Evolutionary conservation across 1,140 invertebrate genomes (phyloP), one percentile per base, ranked within the genome.

Genomic region (Bombus consobrinus): DNA sequence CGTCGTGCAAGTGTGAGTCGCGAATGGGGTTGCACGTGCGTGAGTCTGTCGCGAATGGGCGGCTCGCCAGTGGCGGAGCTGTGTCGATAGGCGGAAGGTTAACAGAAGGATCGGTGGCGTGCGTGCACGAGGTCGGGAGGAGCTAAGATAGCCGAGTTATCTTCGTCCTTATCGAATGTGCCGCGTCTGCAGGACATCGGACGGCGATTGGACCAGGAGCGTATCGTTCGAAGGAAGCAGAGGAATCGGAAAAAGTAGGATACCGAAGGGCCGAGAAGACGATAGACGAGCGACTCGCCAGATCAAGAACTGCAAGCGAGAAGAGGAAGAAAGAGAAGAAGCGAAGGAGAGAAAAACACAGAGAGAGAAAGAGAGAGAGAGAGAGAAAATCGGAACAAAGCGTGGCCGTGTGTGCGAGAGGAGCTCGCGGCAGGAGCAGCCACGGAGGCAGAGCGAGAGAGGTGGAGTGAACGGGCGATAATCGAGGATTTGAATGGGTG

Each of bases 401-500:
- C 68, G 76, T 59, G 81, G 69, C 72, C 71, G 77, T 9, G 74
- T 25, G 69, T 28, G 74, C 59, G 69, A 77, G 71, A 81, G 59
- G n/a, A 57, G 69, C 15, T n/a, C 34, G 69, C 47, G 80, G 81
- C 74, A 86, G 81, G 80, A n/a, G 81, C 74, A 89, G 85, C 68
- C 85, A 88, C 83, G 89, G 90, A 91, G 89, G 75, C 76, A 68
- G 84, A 81, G 62, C 41, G 39, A 62, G n/a, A 78, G 92, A 92
- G 89, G 92, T 88, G 90, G 93, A 90, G 93, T 92, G 90, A 92
- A 89, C 90, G 85, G 89, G 37, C 88, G 91, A 93, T 91, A 91
- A 94, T 92, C 93, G 92, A 92, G 93, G 88, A 85, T 90, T 94
- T 94, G 94, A 94, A 94, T 94, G 94, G 94, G 94, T 94, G 94